A percentile compares a stretch with the other conserved stretches of the same genome.
Conservation (phyloP, 2,888 invertebrate species). For the Nomada fucata region DNA sequence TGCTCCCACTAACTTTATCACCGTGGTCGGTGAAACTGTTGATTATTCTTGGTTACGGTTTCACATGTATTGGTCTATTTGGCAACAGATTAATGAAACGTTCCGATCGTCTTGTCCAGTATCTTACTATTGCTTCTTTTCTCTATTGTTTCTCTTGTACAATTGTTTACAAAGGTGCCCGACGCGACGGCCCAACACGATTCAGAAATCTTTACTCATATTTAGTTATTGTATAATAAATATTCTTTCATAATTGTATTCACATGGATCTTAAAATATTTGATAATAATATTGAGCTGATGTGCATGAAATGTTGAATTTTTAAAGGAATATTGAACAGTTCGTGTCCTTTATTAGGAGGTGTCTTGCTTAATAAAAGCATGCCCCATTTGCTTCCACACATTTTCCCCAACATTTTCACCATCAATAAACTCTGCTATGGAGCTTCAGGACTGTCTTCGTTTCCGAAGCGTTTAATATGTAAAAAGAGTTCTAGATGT, state of each 20-base stretch:
- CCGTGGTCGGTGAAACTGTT: constrained; percentile 23
- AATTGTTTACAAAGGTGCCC: too few relatives aligned
- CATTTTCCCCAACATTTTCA: constrained; percentile 3
- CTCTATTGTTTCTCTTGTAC: not conserved
- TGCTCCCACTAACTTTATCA: constrained; percentile 34
- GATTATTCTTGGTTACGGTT: constrained; percentile 27
- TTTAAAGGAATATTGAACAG: constrained; percentile 7
- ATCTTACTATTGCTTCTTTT: not conserved
- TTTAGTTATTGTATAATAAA: too few relatives aligned
- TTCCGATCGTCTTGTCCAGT: not conserved
- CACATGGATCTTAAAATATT: too few relatives aligned
- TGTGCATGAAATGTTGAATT: constrained; percentile 12
- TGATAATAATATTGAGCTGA: not conserved
- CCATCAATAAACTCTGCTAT: constrained; percentile 10
- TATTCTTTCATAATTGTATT: too few relatives aligned
- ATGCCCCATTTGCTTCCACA: constrained; percentile 1
- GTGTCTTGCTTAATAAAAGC: constrained; percentile 10
- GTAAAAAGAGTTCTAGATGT: constrained; percentile 30
- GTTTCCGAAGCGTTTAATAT: constrained; percentile 12
- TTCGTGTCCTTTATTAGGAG: not conserved
- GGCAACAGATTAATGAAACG: constrained; percentile 5
- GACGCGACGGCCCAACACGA: too few relatives aligned
- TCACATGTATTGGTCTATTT: not conserved
- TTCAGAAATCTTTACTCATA: too few relatives aligned
- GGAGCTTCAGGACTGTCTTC: constrained; percentile 1